Percentiles rank a stretch among this genome's conserved stretches.
These are phyloP conservation scores for Pseudeuparius sepicola DNA, from an alignment of 2,888 invertebrate genomes.

Conservation along the genomic window DNA sequence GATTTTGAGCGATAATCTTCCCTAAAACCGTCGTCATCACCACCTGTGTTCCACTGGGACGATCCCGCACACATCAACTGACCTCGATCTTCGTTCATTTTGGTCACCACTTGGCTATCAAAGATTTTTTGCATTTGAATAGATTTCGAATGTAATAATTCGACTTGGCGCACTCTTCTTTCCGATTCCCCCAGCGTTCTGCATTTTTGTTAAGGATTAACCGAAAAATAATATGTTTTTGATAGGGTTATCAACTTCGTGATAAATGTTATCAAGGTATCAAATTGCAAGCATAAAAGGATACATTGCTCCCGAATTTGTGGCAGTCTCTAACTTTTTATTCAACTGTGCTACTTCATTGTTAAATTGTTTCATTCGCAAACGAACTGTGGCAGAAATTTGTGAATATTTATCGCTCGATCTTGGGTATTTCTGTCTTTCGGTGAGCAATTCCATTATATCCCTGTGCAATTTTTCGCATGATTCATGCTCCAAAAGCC, in stretches of 20 bases:
- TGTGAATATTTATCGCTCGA: slow-evolving; percentile 47
- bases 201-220: slow-evolving; percentile 16
- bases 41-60: slow-evolving; percentile 6
- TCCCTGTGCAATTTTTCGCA: slow-evolving; percentile 54
- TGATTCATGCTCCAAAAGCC: slow-evolving; percentile 55
- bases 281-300: slow-evolving; percentile 20
- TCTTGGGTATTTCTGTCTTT: slow-evolving; percentile 44
- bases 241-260: no score
- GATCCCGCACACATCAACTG: background rate
- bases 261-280: no score
- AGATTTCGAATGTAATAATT: slow-evolving; percentile 49
- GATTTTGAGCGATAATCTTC: no score
- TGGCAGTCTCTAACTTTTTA: slow-evolving; percentile 44
- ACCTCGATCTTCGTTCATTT: slow-evolving; percentile 31
- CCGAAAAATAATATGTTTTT: no score
- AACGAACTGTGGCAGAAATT: slow-evolving; percentile 48
- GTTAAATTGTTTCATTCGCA: slow-evolving; percentile 51
- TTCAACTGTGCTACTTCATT: slow-evolving; percentile 49
- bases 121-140: slow-evolving; percentile 47
- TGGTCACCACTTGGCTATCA: slow-evolving; percentile 35
- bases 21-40: background rate
- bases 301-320: slow-evolving; percentile 40
- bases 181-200: slow-evolving; percentile 55
- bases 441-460: slow-evolving; percentile 50
- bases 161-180: slow-evolving; percentile 49